phyloP scores from a whole-genome alignment of 2,113 vertebrate genomes.

The Zingel zingel region DNA sequence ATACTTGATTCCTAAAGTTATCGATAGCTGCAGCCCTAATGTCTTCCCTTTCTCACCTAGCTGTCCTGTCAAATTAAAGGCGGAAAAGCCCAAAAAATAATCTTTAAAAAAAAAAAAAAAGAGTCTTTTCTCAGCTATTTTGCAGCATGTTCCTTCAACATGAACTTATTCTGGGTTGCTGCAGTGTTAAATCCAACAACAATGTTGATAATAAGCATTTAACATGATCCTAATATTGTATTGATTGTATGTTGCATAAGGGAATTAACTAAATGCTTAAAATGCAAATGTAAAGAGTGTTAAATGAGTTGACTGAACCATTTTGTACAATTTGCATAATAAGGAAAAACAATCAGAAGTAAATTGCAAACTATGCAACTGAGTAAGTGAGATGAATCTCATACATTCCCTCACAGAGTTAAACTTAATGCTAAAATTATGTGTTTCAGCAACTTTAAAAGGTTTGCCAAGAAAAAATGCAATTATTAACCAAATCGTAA shows the following conservation, averaged over 20 bases:
- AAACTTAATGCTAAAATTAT: constrained; percentile 26
- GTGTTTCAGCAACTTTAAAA: constrained; percentile 7
- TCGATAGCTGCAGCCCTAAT: too few species aligned
- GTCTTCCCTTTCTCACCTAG: too few species aligned
- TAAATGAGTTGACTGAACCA: not conserved
- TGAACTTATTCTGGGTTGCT: constrained; percentile 11
- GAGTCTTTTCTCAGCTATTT: not conserved
- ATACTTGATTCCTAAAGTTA: too few species aligned
- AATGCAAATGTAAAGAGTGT: not conserved
- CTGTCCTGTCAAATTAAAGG: too few species aligned
- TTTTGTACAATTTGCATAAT: not conserved
- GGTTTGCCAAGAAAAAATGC: constrained; percentile 11
- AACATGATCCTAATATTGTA: not conserved
- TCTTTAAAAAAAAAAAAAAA: too few species aligned
- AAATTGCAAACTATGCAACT: constrained; percentile 5
- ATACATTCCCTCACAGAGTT: not conserved
- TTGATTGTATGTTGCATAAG: too few species aligned
- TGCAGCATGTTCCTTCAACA: not conserved
- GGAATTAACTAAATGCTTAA: constrained; percentile 3
- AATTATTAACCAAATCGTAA: constrained; percentile 43
- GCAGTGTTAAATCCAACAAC: not conserved
- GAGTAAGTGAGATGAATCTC: constrained; percentile 20
- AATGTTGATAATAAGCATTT: not conserved
- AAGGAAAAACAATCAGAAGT: not conserved
- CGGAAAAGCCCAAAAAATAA: too few species aligned